phyloP scores from a whole-genome alignment of 53 echinoderm and acorn worm genomes.

The Patiria pectinifera region DNA sequence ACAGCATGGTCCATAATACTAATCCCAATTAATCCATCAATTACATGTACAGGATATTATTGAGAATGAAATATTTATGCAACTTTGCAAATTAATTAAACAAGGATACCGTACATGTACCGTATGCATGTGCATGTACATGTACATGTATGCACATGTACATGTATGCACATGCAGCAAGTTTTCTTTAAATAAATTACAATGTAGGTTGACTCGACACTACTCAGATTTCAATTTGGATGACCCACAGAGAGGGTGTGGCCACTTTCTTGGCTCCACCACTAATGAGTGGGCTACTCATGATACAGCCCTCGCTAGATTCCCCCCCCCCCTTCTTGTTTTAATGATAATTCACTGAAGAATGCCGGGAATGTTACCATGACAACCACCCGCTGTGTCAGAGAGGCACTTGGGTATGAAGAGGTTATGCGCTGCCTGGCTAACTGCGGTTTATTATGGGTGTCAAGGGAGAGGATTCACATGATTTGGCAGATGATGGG shows the following conservation, averaged over 20 bases:
- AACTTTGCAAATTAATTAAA: no score
- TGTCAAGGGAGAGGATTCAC: background rate
- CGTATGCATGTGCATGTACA: background rate
- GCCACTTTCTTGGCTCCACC: background rate
- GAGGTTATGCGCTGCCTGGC: background rate
- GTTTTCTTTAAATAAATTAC: no score
- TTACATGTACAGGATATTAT: no score
- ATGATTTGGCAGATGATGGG: background rate
- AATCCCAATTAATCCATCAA: no score
- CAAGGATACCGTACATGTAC: no score
- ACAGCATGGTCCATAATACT: no score
- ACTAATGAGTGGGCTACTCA: slow-evolving; percentile 22
- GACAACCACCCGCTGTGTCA: slow-evolving; percentile 22
- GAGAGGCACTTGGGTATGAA: background rate
- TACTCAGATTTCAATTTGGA: background rate
- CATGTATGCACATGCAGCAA: background rate
- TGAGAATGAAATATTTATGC: no score
- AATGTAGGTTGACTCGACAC: background rate
- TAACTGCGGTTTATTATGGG: background rate
- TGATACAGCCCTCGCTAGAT: background rate
- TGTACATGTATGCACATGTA: slow-evolving; percentile 5
- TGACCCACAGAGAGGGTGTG: slow-evolving; percentile 1
- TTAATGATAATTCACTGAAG: slow-evolving; percentile 9
- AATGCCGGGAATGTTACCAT: slow-evolving; percentile 37
- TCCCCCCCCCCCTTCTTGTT: background rate